phyloP scores from a whole-genome alignment of 1,140 invertebrate species.

The Papilio dardanus region DNA sequence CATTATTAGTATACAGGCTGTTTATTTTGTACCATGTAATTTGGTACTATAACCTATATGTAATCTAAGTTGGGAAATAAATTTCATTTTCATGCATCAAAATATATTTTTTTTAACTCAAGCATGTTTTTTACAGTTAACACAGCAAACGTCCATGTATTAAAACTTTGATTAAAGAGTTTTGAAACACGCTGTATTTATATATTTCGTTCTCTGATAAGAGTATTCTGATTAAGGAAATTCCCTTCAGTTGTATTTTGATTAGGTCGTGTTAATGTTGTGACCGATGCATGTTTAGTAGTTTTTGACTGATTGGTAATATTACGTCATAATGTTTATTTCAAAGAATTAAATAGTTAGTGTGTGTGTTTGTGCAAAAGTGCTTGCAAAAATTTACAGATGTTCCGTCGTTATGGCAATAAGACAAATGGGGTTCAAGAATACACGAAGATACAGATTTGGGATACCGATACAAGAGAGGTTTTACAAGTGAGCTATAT shows the following conservation, averaged over 20 bases:
- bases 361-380: slow-evolving; percentile 9
- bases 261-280: slow-evolving; percentile 29
- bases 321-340: neutral
- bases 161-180: neutral
- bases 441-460: slow-evolving; percentile 59
- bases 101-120: too few species aligned
- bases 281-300: slow-evolving; percentile 4
- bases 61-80: too few species aligned
- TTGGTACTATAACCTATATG: too few species aligned
- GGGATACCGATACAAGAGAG: slow-evolving; percentile 45
- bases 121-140: neutral
- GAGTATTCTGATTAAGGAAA: slow-evolving; percentile 11
- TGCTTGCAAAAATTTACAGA: slow-evolving; percentile 47
- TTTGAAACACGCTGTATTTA: slow-evolving; percentile 32
- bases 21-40: too few species aligned
- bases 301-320: slow-evolving; percentile 2
- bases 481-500: slow-evolving; percentile 43
- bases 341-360: neutral
- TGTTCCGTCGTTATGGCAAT: slow-evolving; percentile 58
- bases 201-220: slow-evolving; percentile 34
- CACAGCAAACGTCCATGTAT: neutral
- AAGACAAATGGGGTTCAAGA: slow-evolving; percentile 54
- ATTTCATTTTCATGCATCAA: neutral
- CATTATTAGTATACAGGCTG: slow-evolving; percentile 17
- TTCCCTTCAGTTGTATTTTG: slow-evolving; percentile 20